These are phyloP conservation scores for Battus philenor DNA, from an alignment of 1,140 invertebrate species.

Conservation along the genomic window DNA sequence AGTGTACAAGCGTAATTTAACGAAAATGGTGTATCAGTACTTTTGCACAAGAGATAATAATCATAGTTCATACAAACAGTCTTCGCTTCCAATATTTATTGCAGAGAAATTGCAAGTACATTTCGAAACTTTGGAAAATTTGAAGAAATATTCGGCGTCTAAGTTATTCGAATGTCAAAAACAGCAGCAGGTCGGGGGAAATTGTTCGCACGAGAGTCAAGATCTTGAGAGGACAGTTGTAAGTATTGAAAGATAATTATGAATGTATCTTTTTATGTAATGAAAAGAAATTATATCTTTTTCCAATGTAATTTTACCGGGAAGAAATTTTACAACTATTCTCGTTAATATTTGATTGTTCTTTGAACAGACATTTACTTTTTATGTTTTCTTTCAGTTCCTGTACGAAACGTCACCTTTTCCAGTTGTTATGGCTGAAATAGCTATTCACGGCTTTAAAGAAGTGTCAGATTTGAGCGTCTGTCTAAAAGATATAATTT, in stretches of 20 bases:
- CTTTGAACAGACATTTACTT: too few relatives aligned
- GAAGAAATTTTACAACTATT: too few relatives aligned
- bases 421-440: slow-evolving; percentile 69
- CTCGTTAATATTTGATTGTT: too few relatives aligned
- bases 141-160: slow-evolving; percentile 68
- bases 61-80: too few relatives aligned
- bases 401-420: slow-evolving; percentile 68
- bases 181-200: slow-evolving; percentile 68
- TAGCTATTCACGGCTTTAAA: slow-evolving; percentile 67
- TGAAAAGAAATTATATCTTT: too few relatives aligned
- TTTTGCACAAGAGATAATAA: too few relatives aligned
- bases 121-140: slow-evolving; percentile 66
- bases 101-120: slow-evolving; percentile 71
- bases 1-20: too few relatives aligned
- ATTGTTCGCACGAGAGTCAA: slow-evolving; percentile 69
- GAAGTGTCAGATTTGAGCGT: slow-evolving; percentile 66
- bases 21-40: too few relatives aligned
- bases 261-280: too few relatives aligned
- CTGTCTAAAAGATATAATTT: slow-evolving; percentile 67
- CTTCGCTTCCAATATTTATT: slow-evolving; percentile 3
- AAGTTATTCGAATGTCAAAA: slow-evolving; percentile 70
- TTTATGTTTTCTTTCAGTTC: slow-evolving; percentile 53
- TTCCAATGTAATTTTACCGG: too few relatives aligned
- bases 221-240: slow-evolving; percentile 67
- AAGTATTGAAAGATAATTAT: slow-evolving; percentile 30